phyloP scores from a whole-genome alignment of 2,888 invertebrate species.

The Eumerus sabulonum region DNA sequence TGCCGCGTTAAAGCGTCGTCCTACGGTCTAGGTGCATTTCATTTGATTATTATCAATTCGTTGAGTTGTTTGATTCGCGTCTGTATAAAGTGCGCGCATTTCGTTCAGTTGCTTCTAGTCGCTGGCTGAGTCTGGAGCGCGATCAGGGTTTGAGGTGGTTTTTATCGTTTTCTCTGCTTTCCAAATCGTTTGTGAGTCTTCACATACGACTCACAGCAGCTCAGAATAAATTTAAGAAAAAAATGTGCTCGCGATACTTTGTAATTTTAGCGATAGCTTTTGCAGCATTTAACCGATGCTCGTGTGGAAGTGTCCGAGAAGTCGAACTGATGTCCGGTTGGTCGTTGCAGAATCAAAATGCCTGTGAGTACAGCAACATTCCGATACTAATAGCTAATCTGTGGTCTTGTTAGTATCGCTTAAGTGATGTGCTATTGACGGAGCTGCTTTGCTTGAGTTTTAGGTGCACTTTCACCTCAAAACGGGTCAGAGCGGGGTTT shows the following conservation, averaged over 20 bases:
- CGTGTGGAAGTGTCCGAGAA: conserved; percentile 55
- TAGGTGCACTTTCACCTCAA: too few relatives aligned
- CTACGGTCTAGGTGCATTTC: too few relatives aligned
- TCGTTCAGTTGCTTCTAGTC: conserved; percentile 37
- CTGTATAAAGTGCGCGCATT: conserved; percentile 16
- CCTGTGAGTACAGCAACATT: conserved; percentile 64
- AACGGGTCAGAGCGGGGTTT: too few relatives aligned
- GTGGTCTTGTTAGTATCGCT: not conserved
- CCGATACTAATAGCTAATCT: conserved; percentile 7
- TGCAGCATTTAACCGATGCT: conserved; percentile 10
- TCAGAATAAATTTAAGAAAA: conserved; percentile 1
- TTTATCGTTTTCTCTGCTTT: too few relatives aligned
- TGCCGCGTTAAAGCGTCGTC: too few relatives aligned
- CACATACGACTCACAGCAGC: too few relatives aligned
- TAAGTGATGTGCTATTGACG: not conserved
- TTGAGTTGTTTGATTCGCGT: conserved; percentile 32
- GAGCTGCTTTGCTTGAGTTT: too few relatives aligned
- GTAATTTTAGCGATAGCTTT: conserved; percentile 31
- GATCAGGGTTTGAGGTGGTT: not conserved
- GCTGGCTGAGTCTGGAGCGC: conserved; percentile 15
- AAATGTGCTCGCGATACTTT: conserved; percentile 42
- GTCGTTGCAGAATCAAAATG: conserved; percentile 68
- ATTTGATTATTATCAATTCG: conserved; percentile 37
- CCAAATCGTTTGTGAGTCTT: too few relatives aligned
- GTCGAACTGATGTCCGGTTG: conserved; percentile 68